Conservation (phyloP, 37 sponge, comb jelly and placozoan species). For the Ianthella basta region DNA sequence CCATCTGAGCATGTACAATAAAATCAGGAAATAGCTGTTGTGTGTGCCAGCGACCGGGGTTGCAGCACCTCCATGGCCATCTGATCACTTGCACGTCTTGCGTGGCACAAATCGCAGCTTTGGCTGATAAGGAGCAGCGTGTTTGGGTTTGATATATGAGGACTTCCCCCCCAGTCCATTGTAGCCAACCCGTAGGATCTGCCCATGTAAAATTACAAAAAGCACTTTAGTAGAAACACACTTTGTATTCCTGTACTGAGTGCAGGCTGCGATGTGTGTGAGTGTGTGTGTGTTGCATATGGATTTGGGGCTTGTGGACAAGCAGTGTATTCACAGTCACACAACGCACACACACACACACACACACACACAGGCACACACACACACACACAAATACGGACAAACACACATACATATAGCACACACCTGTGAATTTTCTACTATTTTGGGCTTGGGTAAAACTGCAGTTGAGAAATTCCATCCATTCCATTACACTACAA, state of each 20-base stretch:
- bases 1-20: too few relatives aligned
- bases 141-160: not conserved
- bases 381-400: constrained; percentile 6
- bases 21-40: too few relatives aligned
- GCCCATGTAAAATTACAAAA: not conserved
- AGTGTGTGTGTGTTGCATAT: too few relatives aligned
- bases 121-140: not conserved
- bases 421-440: constrained; percentile 3
- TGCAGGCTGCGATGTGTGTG: too few relatives aligned
- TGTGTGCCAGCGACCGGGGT: too few relatives aligned
- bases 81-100: constrained; percentile 2
- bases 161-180: constrained; percentile 29
- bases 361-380: constrained; percentile 6
- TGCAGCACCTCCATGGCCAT: too few relatives aligned
- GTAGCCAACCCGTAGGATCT: constrained; percentile 25
- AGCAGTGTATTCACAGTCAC: not conserved
- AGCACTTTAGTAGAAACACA: too few relatives aligned
- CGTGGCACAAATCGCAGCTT: not conserved
- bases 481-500: not conserved
- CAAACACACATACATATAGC: not conserved
- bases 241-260: too few relatives aligned
- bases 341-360: not conserved
- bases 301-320: too few relatives aligned
- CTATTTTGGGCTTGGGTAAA: not conserved
- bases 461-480: not conserved